Conservation (phyloP, 2,113 vertebrate genomes). For the Peromyscus maniculatus region DNA sequence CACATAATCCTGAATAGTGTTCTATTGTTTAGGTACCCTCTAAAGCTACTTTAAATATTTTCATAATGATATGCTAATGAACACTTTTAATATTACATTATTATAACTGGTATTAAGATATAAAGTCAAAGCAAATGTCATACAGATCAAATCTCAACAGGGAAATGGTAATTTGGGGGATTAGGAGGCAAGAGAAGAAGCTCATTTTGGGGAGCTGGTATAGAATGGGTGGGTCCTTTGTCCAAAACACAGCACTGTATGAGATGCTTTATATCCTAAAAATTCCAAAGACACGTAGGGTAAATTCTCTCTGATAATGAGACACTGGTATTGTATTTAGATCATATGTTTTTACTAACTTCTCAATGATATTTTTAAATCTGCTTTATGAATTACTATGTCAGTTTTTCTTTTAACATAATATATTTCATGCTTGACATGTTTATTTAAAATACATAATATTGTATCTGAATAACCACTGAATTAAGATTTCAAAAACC, state of each 20-base stretch:
- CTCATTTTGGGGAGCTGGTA: rapidly evolving
- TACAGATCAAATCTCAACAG: neutral
- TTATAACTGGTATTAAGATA: neutral
- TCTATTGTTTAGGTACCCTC: rapidly evolving
- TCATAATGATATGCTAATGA: neutral
- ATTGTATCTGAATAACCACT: neutral
- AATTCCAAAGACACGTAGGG: neutral
- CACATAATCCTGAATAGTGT: neutral
- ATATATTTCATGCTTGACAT: neutral
- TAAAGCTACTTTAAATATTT: neutral
- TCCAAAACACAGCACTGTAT: neutral
- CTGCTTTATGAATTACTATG: neutral
- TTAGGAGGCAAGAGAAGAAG: neutral
- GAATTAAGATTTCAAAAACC: neutral
- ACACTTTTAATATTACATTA: neutral
- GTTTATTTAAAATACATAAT: neutral
- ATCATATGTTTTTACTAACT: neutral
- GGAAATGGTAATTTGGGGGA: neutral
- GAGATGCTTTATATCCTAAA: neutral
- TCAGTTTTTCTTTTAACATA: neutral
- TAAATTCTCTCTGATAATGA: neutral
- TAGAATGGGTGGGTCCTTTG: neutral
- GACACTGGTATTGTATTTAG: neutral
- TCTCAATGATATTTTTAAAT: neutral
- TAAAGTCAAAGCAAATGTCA: neutral